Conservation (phyloP, 2,888 invertebrate genomes). For the Cordilura impudica region DNA sequence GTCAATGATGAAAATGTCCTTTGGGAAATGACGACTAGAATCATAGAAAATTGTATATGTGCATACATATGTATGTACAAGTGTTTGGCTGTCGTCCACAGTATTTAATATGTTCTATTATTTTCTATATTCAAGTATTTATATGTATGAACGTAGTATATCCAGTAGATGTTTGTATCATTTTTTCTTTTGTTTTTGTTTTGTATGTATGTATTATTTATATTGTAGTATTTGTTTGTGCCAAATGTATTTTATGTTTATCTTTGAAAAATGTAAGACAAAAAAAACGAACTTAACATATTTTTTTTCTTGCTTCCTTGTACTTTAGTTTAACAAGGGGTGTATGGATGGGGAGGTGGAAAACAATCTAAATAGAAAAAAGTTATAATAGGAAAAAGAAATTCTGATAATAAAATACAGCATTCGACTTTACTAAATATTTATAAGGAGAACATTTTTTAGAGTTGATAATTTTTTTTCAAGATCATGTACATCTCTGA, state of each 20-base stretch:
- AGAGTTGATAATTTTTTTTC: too few relatives aligned
- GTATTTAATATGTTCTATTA: conserved; percentile 14
- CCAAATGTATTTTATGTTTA: conserved; percentile 42
- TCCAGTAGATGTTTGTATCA: background rate
- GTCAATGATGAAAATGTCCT: conserved; percentile 61
- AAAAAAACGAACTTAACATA: conserved; percentile 24
- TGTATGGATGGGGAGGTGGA: background rate
- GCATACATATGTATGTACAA: too few relatives aligned
- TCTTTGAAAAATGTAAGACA: conserved; percentile 11
- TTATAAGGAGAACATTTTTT: background rate
- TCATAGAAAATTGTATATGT: conserved; percentile 58
- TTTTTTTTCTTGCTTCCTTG: background rate
- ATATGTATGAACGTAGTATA: background rate
- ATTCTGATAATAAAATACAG: conserved; percentile 41
- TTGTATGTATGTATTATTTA: background rate
- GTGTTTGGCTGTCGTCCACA: conserved; percentile 1
- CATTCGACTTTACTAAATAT: conserved; percentile 4
- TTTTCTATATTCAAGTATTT: background rate
- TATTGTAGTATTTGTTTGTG: conserved; percentile 13
- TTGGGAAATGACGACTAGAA: conserved; percentile 64
- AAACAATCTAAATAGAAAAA: conserved; percentile 34
- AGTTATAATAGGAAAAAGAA: conserved; percentile 24
- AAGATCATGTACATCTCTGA: too few relatives aligned
- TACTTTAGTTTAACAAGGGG: conserved; percentile 28
- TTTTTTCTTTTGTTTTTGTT: background rate